phyloP scores from a whole-genome alignment of 2,888 invertebrate species.

The Melitaea athalia region DNA sequence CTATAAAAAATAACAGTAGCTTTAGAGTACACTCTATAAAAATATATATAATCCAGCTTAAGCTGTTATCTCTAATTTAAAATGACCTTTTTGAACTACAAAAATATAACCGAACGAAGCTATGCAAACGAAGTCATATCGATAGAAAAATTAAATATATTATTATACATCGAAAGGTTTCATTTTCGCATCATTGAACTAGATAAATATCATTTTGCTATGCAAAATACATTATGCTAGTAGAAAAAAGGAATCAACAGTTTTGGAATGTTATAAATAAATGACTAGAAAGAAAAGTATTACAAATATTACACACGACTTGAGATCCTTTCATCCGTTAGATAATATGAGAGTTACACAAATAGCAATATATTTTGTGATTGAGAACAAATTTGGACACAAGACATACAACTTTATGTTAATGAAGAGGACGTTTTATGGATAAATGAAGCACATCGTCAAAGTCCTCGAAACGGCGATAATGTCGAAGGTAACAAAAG shows the following conservation, averaged over 20 bases:
- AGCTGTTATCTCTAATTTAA: conserved; percentile 76
- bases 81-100: conserved; percentile 65
- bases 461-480: conserved; percentile 42
- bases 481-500: conserved; percentile 41
- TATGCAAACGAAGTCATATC: conserved; percentile 50
- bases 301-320: conserved; percentile 48
- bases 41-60: conserved; percentile 77
- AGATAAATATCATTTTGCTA: conserved; percentile 78
- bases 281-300: conserved; percentile 74
- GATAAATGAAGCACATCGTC: conserved; percentile 51
- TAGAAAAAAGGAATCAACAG: conserved; percentile 67
- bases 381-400: conserved; percentile 45
- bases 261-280: conserved; percentile 77
- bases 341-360: conserved; percentile 44
- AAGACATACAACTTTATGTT: conserved; percentile 44
- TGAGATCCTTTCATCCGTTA: conserved; percentile 64
- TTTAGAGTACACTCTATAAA: conserved; percentile 78
- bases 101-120: conserved; percentile 67
- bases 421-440: conserved; percentile 42
- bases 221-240: conserved; percentile 78
- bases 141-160: conserved; percentile 45
- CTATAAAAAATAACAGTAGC: conserved; percentile 81
- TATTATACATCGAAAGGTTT: conserved; percentile 52
- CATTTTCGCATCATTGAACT: conserved; percentile 62
- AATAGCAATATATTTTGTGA: conserved; percentile 44